These are phyloP conservation scores for Pogonomyrmex barbatus DNA, from an alignment of 1,140 invertebrate species.

Conservation along the genomic window DNA sequence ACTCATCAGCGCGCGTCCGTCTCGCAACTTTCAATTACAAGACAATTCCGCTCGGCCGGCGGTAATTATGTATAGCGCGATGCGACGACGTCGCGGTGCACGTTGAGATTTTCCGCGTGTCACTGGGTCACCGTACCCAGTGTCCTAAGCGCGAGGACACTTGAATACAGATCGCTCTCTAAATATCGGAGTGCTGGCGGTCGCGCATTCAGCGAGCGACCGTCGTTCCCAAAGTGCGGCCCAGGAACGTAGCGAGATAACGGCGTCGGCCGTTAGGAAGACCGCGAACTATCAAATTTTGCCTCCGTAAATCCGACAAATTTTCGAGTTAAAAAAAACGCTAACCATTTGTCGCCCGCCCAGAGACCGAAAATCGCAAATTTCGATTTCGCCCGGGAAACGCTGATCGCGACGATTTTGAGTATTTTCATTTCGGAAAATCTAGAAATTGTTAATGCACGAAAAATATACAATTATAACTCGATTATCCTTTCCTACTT, in stretches of 20 bases:
- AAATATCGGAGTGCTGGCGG: constrained; percentile 66
- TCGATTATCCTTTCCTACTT: background rate
- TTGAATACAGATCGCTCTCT: constrained; percentile 68
- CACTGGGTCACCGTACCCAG: constrained; percentile 65
- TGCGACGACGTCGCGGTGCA: background rate
- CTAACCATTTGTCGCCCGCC: background rate
- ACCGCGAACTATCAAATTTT: background rate
- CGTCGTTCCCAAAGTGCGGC: constrained; percentile 35
- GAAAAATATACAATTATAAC: constrained; percentile 21
- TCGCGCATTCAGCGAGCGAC: constrained; percentile 24
- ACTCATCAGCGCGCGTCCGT: constrained; percentile 5
- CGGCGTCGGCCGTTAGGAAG: background rate
- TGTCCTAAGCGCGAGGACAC: constrained; percentile 38
- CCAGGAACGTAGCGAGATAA: constrained; percentile 31
- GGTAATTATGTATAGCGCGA: constrained; percentile 16
- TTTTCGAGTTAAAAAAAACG: background rate
- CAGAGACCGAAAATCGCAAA: background rate
- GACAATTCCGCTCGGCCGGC: background rate
- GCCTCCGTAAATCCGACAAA: background rate
- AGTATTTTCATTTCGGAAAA: background rate
- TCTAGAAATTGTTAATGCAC: constrained; percentile 15
- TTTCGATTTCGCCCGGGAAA: background rate
- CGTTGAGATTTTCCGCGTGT: constrained; percentile 67
- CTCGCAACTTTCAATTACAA: constrained; percentile 32
- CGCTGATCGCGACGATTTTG: background rate